Conservation (phyloP, 2,797 vertebrate species). For the Champsocephalus esox region DNA sequence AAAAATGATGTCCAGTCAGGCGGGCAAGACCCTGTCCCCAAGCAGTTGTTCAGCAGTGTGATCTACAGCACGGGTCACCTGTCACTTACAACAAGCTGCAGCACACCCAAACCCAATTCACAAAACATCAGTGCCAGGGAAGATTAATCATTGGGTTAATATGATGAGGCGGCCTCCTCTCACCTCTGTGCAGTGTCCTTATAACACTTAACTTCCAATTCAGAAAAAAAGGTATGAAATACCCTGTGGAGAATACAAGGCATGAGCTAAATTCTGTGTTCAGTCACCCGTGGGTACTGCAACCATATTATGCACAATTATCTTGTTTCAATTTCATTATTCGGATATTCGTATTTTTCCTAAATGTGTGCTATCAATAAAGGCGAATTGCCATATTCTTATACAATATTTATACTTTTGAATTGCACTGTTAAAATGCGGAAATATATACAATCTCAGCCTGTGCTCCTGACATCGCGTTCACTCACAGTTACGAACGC, state of each 20-base stretch:
- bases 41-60: slow-evolving; percentile 79
- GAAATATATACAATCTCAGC: too few species aligned
- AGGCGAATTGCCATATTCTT: too few species aligned
- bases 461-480: too few species aligned
- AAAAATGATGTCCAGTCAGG: slow-evolving; percentile 81
- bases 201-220: slow-evolving; percentile 67
- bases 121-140: slow-evolving; percentile 57
- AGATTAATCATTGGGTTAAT: slow-evolving; percentile 74
- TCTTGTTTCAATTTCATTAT: slow-evolving; percentile 26
- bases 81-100: slow-evolving; percentile 69
- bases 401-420: too few species aligned
- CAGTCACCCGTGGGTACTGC: slow-evolving; percentile 43
- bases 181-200: slow-evolving; percentile 56
- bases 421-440: too few species aligned
- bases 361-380: too few species aligned
- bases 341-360: too few species aligned
- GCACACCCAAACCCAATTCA: slow-evolving; percentile 68
- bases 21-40: slow-evolving; percentile 73
- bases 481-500: too few species aligned
- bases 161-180: slow-evolving; percentile 49
- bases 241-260: slow-evolving; percentile 14
- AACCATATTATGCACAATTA: slow-evolving; percentile 65
- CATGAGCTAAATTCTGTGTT: slow-evolving; percentile 42
- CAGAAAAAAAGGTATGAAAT: slow-evolving; percentile 31
- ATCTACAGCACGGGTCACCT: slow-evolving; percentile 80